Evolutionary conservation across 92 coral and sea anemone species (phyloP).

Genomic region (Zoanthus sociatus): DNA sequence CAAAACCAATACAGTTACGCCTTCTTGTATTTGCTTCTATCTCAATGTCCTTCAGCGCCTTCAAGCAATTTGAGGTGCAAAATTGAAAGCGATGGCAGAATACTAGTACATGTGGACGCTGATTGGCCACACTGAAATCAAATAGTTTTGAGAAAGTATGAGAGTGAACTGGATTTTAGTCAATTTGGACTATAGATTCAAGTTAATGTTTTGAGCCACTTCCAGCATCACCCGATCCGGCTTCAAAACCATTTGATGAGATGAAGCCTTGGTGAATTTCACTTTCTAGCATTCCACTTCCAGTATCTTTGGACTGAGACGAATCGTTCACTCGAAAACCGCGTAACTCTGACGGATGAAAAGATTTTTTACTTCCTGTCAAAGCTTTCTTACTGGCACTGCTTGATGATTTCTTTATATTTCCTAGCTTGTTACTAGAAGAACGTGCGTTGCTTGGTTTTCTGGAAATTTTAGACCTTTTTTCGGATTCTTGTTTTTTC

Average conservation of each 20-base stretch:
- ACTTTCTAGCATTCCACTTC: conserved; percentile 47
- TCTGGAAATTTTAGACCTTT: conserved; percentile 14
- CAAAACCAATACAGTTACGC: no score
- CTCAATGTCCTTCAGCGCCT: no score
- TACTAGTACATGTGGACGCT: no score
- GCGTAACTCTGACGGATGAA: conserved; percentile 27
- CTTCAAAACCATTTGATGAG: conserved; percentile 24
- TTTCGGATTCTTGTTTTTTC: background rate
- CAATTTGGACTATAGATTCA: background rate
- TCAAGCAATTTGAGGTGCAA: no score
- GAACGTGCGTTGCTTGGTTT: background rate
- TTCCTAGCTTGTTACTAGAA: conserved; percentile 8
- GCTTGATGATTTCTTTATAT: background rate
- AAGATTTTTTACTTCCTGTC: conserved; percentile 20
- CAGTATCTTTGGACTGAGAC: conserved; percentile 36
- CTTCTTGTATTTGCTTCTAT: no score
- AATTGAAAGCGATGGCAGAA: no score
- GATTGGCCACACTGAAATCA: no score
- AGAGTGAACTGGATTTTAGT: no score
- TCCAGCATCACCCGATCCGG: conserved; percentile 31
- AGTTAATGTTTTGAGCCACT: conserved; percentile 32
- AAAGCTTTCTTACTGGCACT: conserved; percentile 1
- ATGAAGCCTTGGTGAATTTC: conserved; percentile 34
- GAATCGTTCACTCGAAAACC: conserved; percentile 26
- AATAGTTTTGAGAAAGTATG: no score